A percentile compares a stretch with the other conserved stretches of the same genome.
phyloP scores from a whole-genome alignment of 2,113 vertebrate genomes.

The Otus sunia region DNA sequence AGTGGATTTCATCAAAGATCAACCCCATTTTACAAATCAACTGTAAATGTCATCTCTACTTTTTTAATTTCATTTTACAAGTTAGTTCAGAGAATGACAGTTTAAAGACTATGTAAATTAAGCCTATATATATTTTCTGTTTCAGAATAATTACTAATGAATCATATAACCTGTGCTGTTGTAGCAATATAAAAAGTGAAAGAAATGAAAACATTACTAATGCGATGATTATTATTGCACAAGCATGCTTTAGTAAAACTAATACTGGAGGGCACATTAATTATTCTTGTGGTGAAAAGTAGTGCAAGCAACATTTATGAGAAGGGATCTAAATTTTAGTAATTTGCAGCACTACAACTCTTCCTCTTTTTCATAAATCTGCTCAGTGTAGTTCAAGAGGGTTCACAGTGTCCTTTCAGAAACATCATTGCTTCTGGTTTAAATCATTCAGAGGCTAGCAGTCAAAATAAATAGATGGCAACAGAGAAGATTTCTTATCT shows the following conservation, averaged over 20 bases:
- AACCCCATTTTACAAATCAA: not conserved
- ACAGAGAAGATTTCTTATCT: not conserved
- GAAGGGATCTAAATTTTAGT: not conserved
- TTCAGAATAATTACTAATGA: not conserved
- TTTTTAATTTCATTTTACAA: not conserved
- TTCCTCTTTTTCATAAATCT: not conserved
- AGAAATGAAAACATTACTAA: not conserved
- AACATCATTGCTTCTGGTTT: not conserved
- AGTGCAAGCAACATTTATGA: not conserved
- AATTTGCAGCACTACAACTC: not conserved
- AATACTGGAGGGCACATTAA: not conserved
- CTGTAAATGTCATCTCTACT: not conserved
- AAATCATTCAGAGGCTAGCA: not conserved
- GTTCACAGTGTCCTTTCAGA: not conserved
- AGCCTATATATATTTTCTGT: not conserved
- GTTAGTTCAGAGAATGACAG: not conserved
- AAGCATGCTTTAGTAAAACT: not conserved
- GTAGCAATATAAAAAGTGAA: not conserved
- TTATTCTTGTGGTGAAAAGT: not conserved
- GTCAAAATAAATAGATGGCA: not conserved
- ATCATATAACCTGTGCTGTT: not conserved
- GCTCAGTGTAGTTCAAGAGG: not conserved
- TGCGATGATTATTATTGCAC: not conserved
- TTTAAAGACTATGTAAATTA: not conserved
- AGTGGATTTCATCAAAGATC: not conserved